Evolutionary conservation across 30 jellyfish, hydroid and myxozoan genomes (phyloP).

Genomic region (Sanderia malayensis): DNA sequence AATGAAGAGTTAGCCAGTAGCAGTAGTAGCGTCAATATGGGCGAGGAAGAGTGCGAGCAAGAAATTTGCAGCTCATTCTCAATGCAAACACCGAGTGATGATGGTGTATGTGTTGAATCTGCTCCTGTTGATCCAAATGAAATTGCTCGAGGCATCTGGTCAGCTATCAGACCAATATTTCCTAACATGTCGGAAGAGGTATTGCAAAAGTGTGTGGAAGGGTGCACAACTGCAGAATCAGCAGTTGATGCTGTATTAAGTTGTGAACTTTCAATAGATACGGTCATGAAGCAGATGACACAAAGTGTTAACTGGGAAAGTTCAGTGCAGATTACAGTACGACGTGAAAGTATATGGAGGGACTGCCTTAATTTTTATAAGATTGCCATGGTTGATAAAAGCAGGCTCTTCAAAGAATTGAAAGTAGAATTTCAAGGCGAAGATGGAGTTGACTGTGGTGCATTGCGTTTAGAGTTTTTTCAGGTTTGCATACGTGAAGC

Average conservation of each 20-base stretch:
- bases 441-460: constrained; percentile 26
- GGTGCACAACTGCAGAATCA: not conserved
- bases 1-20: not conserved
- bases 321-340: not conserved
- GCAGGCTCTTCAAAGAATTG: constrained; percentile 4
- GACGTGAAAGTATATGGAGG: constrained; percentile 10
- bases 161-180: not conserved
- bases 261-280: not conserved
- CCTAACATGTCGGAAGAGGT: constrained; percentile 6
- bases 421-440: constrained; percentile 18
- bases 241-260: constrained; percentile 1
- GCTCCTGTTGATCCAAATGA: too few species aligned
- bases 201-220: constrained; percentile 4
- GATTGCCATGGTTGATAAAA: constrained; percentile 15
- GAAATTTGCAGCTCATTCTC: not conserved
- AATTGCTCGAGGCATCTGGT: not conserved
- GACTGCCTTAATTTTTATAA: constrained; percentile 8
- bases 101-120: too few species aligned
- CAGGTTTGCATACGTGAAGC: constrained; percentile 1
- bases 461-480: constrained; percentile 4
- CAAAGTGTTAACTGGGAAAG: constrained; percentile 4
- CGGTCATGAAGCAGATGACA: not conserved
- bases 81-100: too few species aligned
- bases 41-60: not conserved
- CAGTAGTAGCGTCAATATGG: not conserved